Conservation (phyloP, 2,797 vertebrate genomes). For the Naso thynnoides region DNA sequence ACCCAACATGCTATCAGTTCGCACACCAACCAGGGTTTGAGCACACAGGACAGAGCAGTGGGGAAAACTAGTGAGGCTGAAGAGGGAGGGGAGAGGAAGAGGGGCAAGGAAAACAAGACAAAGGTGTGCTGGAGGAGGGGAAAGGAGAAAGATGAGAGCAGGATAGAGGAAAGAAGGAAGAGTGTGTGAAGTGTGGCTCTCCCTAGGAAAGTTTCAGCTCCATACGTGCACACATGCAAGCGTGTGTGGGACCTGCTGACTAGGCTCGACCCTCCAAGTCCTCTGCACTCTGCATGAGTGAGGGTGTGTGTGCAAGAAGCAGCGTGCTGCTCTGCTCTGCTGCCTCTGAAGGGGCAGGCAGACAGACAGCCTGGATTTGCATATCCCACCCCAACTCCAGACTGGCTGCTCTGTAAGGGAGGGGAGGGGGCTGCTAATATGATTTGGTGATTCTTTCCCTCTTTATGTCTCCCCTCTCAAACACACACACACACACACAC, state of each 20-base stretch:
- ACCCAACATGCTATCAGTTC: slow-evolving; percentile 48
- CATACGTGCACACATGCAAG: slow-evolving; percentile 12
- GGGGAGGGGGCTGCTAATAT: slow-evolving; percentile 32
- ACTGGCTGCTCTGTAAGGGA: slow-evolving; percentile 34
- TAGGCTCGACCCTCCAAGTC: slow-evolving; percentile 64
- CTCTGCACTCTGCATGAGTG: slow-evolving; percentile 66
- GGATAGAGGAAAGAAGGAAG: slow-evolving; percentile 48
- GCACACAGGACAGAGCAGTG: slow-evolving; percentile 47
- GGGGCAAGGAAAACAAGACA: slow-evolving; percentile 76
- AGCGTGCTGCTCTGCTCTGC: slow-evolving; percentile 67
- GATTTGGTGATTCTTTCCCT: slow-evolving; percentile 14
- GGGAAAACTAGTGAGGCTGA: slow-evolving; percentile 59
- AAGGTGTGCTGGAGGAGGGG: slow-evolving; percentile 76
- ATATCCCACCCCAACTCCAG: slow-evolving; percentile 82
- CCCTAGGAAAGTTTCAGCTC: slow-evolving; percentile 63
- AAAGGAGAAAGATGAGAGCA: slow-evolving; percentile 47
- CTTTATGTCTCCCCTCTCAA: slow-evolving; percentile 7
- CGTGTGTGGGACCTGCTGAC: slow-evolving; percentile 68
- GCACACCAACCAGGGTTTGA: slow-evolving; percentile 49
- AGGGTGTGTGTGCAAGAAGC: slow-evolving; percentile 67
- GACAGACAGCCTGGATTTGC: slow-evolving; percentile 77
- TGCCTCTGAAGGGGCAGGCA: slow-evolving; percentile 82
- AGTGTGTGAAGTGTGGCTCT: slow-evolving; percentile 45
- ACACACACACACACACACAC: background rate
- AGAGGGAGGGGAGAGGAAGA: slow-evolving; percentile 67